Base-by-base conservation (phyloP, 2,888 invertebrate species). In the Acronicta leporina region DNA sequence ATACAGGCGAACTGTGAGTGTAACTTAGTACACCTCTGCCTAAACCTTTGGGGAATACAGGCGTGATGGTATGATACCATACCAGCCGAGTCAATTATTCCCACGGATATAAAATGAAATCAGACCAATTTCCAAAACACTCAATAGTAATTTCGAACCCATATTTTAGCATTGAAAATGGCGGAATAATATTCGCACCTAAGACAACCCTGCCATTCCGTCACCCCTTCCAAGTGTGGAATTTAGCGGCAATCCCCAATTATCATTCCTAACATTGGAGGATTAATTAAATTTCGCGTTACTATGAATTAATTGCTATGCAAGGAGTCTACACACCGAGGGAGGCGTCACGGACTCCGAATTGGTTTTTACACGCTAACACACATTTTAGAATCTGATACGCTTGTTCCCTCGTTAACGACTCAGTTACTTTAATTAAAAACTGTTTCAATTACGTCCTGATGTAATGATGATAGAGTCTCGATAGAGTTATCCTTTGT, bases 221-320 rank as follows among this genome's bases (percentile, higher is more conserved):
- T 63, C 78, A 75, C 80, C 79, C 79, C 77, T 62, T 63, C 55
- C 63, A 56, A 72, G 81, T 80, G 79, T 80, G 81, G 81, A 86
- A 88, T 87, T 82, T 84, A 85, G 72, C 79, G 81, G 84, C 87
- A 85, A 84, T 86, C 75, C 68, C 84, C 89, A 89, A 89, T 89
- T 89, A 89, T 88, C 85, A 87, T 85, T 82, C 82, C 82, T 84
- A 87, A 87, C 84, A 87, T 81, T 72, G 81, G 81, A 76, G 81
- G 80, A 87, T 86, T 89, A 89, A 90, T 89, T 91, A 87, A 88
- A 89, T 90, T 89, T 85, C 68, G 80, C 82, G 81, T 86, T 82
- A 85, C 83, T 83, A 80, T 80, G 81, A 84, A 84, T 86, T 83
- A 82, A 81, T 79, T 73, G 79, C 67, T 75, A 68, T 75, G 74